Conservation (phyloP, 1,140 invertebrate genomes). For the Orussus abietinus region DNA sequence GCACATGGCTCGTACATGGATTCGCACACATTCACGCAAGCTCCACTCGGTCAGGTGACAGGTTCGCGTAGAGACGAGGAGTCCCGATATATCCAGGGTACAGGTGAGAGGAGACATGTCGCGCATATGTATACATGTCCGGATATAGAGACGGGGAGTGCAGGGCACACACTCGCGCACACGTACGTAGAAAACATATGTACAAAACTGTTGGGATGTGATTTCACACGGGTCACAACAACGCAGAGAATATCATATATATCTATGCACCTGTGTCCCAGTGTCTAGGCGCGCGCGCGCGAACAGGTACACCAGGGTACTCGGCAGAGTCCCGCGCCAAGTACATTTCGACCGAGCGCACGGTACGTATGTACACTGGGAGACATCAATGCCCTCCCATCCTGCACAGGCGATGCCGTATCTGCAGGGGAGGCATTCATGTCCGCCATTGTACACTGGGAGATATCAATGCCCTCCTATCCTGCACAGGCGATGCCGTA, state of each 20-base stretch:
- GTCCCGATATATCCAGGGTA: background rate
- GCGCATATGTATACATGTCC: background rate
- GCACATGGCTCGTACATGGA: slow-evolving; percentile 6
- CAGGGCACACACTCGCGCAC: slow-evolving; percentile 52
- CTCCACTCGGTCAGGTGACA: slow-evolving; percentile 41
- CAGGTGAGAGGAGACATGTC: slow-evolving; percentile 20
- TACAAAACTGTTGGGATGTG: slow-evolving; percentile 56
- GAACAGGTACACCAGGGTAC: no score
- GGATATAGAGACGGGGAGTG: slow-evolving; percentile 36
- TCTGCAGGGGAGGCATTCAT: no score
- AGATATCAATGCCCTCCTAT: no score
- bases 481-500: no score
- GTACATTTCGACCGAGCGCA: no score
- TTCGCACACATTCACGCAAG: slow-evolving; percentile 44
- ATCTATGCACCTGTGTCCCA: no score
- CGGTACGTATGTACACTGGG: no score
- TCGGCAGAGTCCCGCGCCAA: no score
- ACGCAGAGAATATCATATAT: slow-evolving; percentile 63
- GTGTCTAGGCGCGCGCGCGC: no score
- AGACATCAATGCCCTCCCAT: no score
- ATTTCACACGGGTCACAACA: slow-evolving; percentile 73
- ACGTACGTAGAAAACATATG: slow-evolving; percentile 54
- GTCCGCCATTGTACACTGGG: no score
- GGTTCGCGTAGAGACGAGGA: slow-evolving; percentile 34
- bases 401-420: no score